Conservation (phyloP, 2,113 vertebrate species). For the Microcebus griseorufus region DNA sequence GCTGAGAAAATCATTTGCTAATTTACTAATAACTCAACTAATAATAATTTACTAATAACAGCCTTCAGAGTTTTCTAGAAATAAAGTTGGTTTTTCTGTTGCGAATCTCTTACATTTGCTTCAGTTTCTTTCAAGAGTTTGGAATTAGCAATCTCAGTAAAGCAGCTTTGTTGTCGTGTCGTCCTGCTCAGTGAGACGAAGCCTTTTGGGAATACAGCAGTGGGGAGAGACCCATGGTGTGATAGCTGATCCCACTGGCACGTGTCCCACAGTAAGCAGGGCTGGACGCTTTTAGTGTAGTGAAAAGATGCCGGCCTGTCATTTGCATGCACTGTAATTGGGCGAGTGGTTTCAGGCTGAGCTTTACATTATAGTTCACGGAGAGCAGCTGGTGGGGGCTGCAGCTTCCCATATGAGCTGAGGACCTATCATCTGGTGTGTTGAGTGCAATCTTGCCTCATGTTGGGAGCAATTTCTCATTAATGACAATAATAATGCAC, state of each 20-base stretch:
- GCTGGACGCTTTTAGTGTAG: conserved; percentile 57
- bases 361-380: conserved; percentile 61
- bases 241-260: conserved; percentile 73
- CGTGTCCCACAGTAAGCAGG: conserved; percentile 43
- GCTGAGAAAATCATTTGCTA: conserved; percentile 10
- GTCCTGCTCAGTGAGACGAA: background rate
- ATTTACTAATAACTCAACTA: background rate
- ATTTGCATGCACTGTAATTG: conserved; percentile 72
- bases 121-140: background rate
- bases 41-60: background rate
- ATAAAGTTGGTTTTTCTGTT: background rate
- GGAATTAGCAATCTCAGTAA: conserved; percentile 1
- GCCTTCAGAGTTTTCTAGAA: background rate
- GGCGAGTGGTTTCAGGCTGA: conserved; percentile 59
- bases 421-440: conserved; percentile 36
- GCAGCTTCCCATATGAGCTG: background rate
- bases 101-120: background rate
- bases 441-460: background rate
- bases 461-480: conserved; percentile 57
- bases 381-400: conserved; percentile 47
- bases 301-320: conserved; percentile 65
- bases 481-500: background rate
- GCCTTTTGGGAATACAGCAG: conserved; percentile 46
- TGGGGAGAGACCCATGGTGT: background rate
- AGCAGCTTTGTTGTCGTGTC: conserved; percentile 18